Evolutionary conservation across 2,888 invertebrate genomes (phyloP), one percentile per base, ranked within the genome.

Genomic region (Drosophila ezoana): DNA sequence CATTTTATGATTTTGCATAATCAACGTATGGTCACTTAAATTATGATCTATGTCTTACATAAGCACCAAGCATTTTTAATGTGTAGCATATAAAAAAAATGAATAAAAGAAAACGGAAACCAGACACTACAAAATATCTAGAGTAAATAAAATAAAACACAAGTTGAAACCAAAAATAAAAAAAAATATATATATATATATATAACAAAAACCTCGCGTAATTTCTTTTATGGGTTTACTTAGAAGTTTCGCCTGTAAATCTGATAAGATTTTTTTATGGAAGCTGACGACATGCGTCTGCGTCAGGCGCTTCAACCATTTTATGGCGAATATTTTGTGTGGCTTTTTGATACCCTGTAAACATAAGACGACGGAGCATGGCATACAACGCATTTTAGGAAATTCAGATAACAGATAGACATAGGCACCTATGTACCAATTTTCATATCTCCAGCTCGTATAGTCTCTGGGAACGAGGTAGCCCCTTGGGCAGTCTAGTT

Each of bases 271-370:
- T 64, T 63, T 57, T 84, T 83, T 87, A 84, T 84, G 87, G 86
- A 86, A 77, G 88, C 86, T 83, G 88, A 83, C 87, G 76, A 83
- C 85, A 81, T 77, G 79, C 73, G 71, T 49, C 65, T 54, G 58
- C 63, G 45, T 56, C 64, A 52, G 69, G 68, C 58, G 65, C 78
- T 77, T 64, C 75, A 75, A 84, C 68, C 80, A 73, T 87, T 90
- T 90, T 82, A 90, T 90, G 90, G 90, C 90, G 81, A 90, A 89
- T 87, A 89, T 90, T 89, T 76, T 82, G 69, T 80, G 80, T 76
- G 77, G 79, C 57, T 66, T 62, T 61, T 47, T 16, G 1, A 63
- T 64, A 72, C 75, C 78, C 78, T 77, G 58, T 20, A 56, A 16
- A 0, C 5, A 13, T 0, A 0, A 10, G n/a, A 48, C 14, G 1